Evolutionary conservation across 30 jellyfish, hydroid and myxozoan genomes (phyloP).

Genomic region (Aurelia coerulea): DNA sequence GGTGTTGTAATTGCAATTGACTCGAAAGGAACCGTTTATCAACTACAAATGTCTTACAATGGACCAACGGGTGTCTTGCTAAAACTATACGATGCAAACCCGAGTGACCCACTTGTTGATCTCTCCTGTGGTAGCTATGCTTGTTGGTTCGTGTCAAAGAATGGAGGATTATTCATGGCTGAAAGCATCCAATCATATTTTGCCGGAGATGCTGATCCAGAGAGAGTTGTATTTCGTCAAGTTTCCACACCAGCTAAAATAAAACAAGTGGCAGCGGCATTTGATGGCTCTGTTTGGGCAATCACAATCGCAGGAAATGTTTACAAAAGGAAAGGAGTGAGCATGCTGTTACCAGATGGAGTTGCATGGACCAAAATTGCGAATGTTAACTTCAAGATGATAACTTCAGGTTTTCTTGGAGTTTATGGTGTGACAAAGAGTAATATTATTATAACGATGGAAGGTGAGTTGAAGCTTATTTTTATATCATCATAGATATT

Average conservation of each 20-base stretch:
- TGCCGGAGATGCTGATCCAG: conserved; percentile 1
- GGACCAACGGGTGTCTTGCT: conserved; percentile 43
- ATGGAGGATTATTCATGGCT: conserved; percentile 24
- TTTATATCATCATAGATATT: too few relatives aligned
- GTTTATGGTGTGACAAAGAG: conserved; percentile 72
- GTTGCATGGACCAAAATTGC: conserved; percentile 40
- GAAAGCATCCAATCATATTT: conserved; percentile 18
- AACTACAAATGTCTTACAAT: conserved; percentile 19
- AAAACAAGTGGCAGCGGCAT: conserved; percentile 72
- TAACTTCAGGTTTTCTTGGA: conserved; percentile 79
- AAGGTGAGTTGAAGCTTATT: conserved; percentile 49
- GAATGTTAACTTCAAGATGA: conserved; percentile 23
- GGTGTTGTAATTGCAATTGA: conserved; percentile 57
- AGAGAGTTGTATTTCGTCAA: background rate
- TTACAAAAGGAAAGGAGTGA: conserved; percentile 59
- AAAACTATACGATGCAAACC: conserved; percentile 25
- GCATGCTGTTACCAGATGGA: conserved; percentile 66
- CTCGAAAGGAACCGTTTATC: conserved; percentile 19
- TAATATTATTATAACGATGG: conserved; percentile 55
- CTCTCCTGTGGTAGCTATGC: conserved; percentile 81
- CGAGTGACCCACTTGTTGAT: conserved; percentile 17
- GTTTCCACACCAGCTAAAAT: conserved; percentile 13
- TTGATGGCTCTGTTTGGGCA: conserved; percentile 82
- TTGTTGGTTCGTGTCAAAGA: conserved; percentile 59
- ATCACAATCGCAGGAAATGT: conserved; percentile 64